Conservation (phyloP, 1,140 invertebrate genomes). For the Nasonia longicornis region DNA sequence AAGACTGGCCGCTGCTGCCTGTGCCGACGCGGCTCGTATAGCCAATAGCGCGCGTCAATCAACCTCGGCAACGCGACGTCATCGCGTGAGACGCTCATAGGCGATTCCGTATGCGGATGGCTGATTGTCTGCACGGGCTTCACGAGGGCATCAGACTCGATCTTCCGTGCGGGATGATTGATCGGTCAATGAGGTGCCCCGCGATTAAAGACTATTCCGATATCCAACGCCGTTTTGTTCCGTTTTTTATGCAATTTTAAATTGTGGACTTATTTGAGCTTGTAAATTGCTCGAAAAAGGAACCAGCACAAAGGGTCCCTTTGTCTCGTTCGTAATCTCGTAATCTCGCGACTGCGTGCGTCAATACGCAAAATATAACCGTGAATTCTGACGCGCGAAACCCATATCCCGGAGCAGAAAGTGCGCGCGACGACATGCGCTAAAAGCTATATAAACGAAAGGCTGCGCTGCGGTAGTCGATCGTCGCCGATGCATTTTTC, state of each 20-base stretch:
- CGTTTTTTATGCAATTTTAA: too few relatives aligned
- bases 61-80: background rate
- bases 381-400: background rate
- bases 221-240: too few relatives aligned
- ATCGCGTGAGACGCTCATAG: conserved; percentile 1
- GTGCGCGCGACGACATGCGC: background rate
- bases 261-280: too few relatives aligned
- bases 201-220: background rate
- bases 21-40: conserved; percentile 59
- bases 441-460: background rate
- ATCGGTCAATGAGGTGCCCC: conserved; percentile 6
- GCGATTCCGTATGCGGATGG: conserved; percentile 1
- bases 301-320: background rate
- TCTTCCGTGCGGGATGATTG: conserved; percentile 55
- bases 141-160: conserved; percentile 53
- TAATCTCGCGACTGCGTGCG: conserved; percentile 1
- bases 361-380: conserved; percentile 33
- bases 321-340: conserved; percentile 18
- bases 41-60: conserved; percentile 51
- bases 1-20: conserved; percentile 51
- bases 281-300: too few relatives aligned
- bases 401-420: background rate
- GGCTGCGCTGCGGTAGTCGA: background rate
- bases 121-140: conserved; percentile 31
- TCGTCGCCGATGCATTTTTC: conserved; percentile 31